Conservation (phyloP, 1,140 invertebrate species). For the Megalonaias nervosa region DNA sequence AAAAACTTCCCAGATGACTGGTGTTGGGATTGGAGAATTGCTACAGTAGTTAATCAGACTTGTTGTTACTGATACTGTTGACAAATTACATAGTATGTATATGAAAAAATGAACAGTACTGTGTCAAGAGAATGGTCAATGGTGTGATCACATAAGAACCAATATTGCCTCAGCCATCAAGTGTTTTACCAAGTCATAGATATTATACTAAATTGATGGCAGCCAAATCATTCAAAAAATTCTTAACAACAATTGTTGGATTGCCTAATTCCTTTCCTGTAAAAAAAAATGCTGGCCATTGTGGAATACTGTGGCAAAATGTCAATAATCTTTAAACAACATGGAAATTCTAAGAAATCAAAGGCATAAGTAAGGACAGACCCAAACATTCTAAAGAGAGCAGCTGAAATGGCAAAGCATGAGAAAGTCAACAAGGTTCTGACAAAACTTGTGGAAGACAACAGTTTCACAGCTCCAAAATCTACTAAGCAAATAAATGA, state of each 20-base stretch:
- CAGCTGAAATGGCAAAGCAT: neutral
- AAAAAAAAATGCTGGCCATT: neutral
- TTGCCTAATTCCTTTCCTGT: neutral
- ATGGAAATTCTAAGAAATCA: neutral
- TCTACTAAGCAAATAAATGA: neutral
- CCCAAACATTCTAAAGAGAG: neutral
- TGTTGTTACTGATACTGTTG: too few relatives aligned
- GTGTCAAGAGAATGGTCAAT: too few relatives aligned
- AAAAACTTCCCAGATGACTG: too few relatives aligned
- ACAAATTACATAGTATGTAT: too few relatives aligned
- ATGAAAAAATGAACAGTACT: too few relatives aligned
- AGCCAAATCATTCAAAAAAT: neutral
- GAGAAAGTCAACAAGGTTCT: neutral
- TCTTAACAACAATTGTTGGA: neutral
- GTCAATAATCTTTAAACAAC: slow-evolving; percentile 5
- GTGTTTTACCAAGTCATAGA: too few relatives aligned
- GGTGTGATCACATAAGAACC: too few relatives aligned
- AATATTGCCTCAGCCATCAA: too few relatives aligned
- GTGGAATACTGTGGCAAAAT: neutral
- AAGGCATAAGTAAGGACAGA: slow-evolving; percentile 5
- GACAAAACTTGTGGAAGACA: neutral
- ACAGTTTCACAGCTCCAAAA: neutral
- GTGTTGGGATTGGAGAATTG: too few relatives aligned
- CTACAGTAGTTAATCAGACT: too few relatives aligned
- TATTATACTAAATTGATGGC: too few relatives aligned